A percentile compares a stretch with the other conserved stretches of the same genome.
phyloP scores from a whole-genome alignment of 2,113 vertebrate genomes.

The Ploceus nigricollis region DNA sequence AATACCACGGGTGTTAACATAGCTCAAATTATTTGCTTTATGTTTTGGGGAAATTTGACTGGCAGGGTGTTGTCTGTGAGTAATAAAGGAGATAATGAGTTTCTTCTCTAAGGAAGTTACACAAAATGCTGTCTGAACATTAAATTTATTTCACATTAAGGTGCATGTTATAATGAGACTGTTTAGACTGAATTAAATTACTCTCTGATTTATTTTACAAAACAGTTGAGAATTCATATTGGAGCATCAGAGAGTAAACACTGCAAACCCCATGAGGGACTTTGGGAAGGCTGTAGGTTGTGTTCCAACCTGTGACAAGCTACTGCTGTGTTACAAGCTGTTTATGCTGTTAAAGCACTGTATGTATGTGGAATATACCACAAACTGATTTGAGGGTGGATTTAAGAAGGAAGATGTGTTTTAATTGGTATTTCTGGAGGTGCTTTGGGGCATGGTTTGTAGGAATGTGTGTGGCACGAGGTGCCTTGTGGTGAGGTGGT shows the following conservation, averaged over 20 bases:
- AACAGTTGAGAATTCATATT: background rate
- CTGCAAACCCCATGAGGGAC: background rate
- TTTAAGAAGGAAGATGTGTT: background rate
- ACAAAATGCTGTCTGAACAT: background rate
- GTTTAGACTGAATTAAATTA: background rate
- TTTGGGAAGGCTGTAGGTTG: background rate
- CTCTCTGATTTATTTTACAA: background rate
- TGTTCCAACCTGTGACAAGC: background rate
- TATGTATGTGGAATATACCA: fast-evolving
- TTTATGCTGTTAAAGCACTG: background rate
- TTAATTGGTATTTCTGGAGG: background rate
- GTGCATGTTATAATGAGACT: background rate
- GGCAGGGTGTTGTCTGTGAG: background rate
- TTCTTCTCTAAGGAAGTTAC: background rate
- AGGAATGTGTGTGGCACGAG: background rate
- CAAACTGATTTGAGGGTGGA: background rate
- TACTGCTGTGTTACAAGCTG: background rate
- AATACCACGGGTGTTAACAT: fast-evolving
- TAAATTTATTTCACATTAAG: background rate
- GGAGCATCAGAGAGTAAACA: background rate
- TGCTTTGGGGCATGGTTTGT: fast-evolving
- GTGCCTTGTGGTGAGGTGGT: background rate
- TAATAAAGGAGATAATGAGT: background rate
- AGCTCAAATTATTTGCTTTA: background rate
- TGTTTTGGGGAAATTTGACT: background rate